Percentiles rank a stretch among this genome's conserved stretches.
Conservation (phyloP, 2,113 vertebrate genomes). For the Mungos mungo region DNA sequence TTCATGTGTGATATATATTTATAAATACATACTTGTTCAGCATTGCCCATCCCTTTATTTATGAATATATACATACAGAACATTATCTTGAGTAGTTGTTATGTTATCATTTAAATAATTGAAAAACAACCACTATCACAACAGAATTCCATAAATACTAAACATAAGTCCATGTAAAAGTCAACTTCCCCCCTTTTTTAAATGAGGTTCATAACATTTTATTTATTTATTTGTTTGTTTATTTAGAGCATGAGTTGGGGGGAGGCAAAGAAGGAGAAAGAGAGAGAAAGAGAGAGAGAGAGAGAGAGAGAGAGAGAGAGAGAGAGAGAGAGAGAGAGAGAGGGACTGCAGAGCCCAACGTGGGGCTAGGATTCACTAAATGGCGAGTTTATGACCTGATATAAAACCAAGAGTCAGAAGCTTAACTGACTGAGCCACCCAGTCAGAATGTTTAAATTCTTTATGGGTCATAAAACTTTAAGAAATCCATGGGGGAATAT, state of each 20-base stretch:
- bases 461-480: not conserved
- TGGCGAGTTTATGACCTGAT: too few species aligned
- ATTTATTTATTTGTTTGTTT: too few species aligned
- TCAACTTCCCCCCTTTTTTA: not conserved
- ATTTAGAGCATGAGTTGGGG: too few species aligned
- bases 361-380: too few species aligned
- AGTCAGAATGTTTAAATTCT: too few species aligned
- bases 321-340: too few species aligned
- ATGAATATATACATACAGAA: not conserved
- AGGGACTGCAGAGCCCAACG: too few species aligned
- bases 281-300: too few species aligned
- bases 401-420: too few species aligned
- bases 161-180: not conserved
- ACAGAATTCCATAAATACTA: not conserved
- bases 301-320: too few species aligned
- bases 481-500: not conserved
- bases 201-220: not conserved
- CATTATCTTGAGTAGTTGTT: not conserved
- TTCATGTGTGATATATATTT: not conserved
- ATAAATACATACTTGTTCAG: not conserved
- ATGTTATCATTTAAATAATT: conserved; percentile 1
- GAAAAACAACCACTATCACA: not conserved
- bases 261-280: too few species aligned
- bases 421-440: too few species aligned
- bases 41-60: not conserved